Evolutionary conservation across 2,797 vertebrate species (phyloP).

Genomic region (Helicolenus hilgendorfi): DNA sequence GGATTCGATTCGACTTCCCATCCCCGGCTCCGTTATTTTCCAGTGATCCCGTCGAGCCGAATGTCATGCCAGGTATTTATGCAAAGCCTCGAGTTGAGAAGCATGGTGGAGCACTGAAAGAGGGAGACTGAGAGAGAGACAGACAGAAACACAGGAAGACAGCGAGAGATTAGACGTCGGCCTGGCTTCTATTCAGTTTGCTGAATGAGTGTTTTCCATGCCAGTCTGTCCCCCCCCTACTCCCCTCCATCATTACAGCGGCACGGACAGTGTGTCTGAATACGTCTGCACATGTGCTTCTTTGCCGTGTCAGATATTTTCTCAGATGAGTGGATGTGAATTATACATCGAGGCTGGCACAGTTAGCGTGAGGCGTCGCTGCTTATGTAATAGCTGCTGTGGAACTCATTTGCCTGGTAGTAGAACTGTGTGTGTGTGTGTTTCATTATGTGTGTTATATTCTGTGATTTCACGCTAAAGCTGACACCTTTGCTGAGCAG

Average conservation of each 20-base stretch:
- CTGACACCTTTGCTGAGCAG: constrained; percentile 40
- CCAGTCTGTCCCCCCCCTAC: constrained; percentile 5
- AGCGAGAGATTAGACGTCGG: constrained; percentile 73
- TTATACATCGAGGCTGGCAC: constrained; percentile 85
- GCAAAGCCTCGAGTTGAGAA: constrained; percentile 58
- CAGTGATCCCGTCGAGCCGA: constrained; percentile 40
- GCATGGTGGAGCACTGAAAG: constrained; percentile 30
- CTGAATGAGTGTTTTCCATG: constrained; percentile 85
- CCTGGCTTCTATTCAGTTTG: constrained; percentile 75
- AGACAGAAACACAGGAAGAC: constrained; percentile 59
- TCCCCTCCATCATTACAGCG: constrained; percentile 47
- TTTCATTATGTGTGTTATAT: constrained; percentile 19
- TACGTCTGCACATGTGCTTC: constrained; percentile 66
- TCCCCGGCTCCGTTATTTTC: constrained; percentile 41
- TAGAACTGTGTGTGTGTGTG: constrained; percentile 33
- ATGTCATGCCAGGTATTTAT: constrained; percentile 80
- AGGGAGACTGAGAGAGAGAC: constrained; percentile 42
- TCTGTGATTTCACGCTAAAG: constrained; percentile 45
- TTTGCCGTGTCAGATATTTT: constrained; percentile 77
- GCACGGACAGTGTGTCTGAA: constrained; percentile 64
- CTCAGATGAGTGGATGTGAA: constrained; percentile 77
- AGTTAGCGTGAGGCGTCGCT: constrained; percentile 69
- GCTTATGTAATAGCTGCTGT: constrained; percentile 88
- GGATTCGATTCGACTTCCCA: not conserved
- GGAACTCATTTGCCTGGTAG: constrained; percentile 80